A percentile compares a stretch with the other conserved stretches of the same genome.
phyloP scores from a whole-genome alignment of 1,140 invertebrate species.

The Orius laevigatus region DNA sequence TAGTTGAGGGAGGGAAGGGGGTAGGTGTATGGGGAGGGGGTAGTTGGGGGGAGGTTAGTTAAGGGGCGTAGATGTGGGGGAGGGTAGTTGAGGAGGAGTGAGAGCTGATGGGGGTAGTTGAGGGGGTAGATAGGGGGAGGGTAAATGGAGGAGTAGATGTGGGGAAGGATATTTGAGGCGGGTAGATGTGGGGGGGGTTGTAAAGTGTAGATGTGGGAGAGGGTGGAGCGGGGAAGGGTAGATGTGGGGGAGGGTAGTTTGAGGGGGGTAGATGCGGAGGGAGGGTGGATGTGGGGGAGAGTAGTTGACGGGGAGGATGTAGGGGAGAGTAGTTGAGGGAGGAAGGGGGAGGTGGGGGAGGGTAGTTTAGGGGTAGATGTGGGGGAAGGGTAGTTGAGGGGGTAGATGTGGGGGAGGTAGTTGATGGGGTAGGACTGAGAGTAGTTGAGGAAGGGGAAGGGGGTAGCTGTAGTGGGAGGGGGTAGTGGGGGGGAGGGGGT shows the following conservation, averaged over 20 bases:
- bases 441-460: background rate
- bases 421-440: background rate
- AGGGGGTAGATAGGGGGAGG: too few species aligned
- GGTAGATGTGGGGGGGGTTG: background rate
- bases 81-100: too few species aligned
- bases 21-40: background rate
- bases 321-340: too few species aligned
- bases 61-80: too few species aligned
- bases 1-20: background rate
- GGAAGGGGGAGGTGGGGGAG: background rate
- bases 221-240: too few species aligned
- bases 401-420: background rate
- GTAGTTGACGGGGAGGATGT: background rate
- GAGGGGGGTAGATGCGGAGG: background rate
- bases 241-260: background rate
- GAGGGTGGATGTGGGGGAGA: background rate
- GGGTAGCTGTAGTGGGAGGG: too few species aligned
- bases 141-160: background rate
- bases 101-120: background rate
- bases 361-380: too few species aligned
- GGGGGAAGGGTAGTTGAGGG: too few species aligned
- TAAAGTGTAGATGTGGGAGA: background rate
- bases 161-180: background rate
- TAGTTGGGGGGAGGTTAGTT: too few species aligned
- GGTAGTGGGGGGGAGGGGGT: too few species aligned